These are phyloP conservation scores for Buathra laborator DNA, from an alignment of 2,888 invertebrate species.

Conservation along the genomic window DNA sequence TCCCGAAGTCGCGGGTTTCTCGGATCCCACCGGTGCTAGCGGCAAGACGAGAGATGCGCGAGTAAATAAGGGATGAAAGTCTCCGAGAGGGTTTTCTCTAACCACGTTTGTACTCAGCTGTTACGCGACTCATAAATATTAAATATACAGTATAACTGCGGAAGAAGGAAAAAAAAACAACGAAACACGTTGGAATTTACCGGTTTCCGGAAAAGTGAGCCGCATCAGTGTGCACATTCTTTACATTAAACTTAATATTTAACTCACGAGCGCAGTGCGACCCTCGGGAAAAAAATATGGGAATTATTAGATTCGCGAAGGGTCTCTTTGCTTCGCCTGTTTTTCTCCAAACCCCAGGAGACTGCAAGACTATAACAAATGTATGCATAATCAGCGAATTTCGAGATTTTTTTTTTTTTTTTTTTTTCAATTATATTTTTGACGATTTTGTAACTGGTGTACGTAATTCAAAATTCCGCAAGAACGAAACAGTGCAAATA, in stretches of 20 bases:
- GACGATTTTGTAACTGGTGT: too few species aligned
- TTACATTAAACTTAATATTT: slow-evolving; percentile 13
- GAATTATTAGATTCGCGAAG: background rate
- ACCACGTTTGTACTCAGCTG: slow-evolving; percentile 29
- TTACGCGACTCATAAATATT: slow-evolving; percentile 35
- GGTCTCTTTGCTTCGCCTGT: background rate
- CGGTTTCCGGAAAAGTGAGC: slow-evolving; percentile 18
- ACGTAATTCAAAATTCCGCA: too few species aligned
- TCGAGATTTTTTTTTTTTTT: background rate
- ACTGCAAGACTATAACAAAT: background rate
- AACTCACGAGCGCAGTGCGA: background rate
- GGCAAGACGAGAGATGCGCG: slow-evolving; percentile 17
- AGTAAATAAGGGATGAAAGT: slow-evolving; percentile 31
- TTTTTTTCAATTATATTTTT: background rate
- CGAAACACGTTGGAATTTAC: slow-evolving; percentile 1
- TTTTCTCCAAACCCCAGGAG: background rate
- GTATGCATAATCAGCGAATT: background rate
- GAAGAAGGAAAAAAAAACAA: background rate
- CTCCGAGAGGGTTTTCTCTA: slow-evolving; percentile 13
- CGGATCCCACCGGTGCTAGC: background rate
- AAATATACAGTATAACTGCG: slow-evolving; percentile 4
- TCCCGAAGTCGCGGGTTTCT: slow-evolving; percentile 13
- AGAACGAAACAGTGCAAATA: too few species aligned
- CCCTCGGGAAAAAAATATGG: background rate
- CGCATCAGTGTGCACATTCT: slow-evolving; percentile 12